Percentiles rank a stretch among this genome's conserved stretches.
Evolutionary conservation across 1,140 invertebrate species (phyloP).

Genomic region (Ceratina japonica): DNA sequence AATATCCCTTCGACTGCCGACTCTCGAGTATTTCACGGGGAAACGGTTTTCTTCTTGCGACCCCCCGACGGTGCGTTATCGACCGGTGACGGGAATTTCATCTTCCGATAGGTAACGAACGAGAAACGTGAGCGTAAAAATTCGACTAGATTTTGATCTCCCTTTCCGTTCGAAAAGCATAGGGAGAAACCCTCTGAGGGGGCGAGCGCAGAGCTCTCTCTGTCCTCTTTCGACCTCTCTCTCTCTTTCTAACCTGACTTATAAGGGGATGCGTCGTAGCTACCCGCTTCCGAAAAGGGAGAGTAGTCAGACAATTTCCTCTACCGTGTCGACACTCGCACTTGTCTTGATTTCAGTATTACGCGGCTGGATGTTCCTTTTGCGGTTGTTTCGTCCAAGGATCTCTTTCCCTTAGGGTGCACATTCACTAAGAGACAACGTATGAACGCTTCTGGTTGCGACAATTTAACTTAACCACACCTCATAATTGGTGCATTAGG

Average conservation of each 20-base stretch:
- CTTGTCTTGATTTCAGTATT: slow-evolving; percentile 37
- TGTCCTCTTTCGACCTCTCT: not conserved
- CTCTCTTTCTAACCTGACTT: slow-evolving; percentile 40
- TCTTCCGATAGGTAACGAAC: slow-evolving; percentile 28
- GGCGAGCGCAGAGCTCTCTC: not conserved
- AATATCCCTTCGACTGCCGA: slow-evolving; percentile 9
- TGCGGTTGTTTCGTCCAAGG: slow-evolving; percentile 3
- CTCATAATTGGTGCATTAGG: not conserved
- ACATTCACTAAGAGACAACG: not conserved
- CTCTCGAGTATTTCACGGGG: slow-evolving; percentile 2
- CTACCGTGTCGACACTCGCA: slow-evolving; percentile 26
- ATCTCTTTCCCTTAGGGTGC: not conserved
- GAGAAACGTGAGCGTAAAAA: slow-evolving; percentile 25
- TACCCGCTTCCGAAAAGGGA: slow-evolving; percentile 48
- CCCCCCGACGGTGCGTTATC: slow-evolving; percentile 23
- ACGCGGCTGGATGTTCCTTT: slow-evolving; percentile 37
- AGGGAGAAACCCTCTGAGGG: not conserved
- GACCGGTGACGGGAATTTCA: slow-evolving; percentile 39
- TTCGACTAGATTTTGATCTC: slow-evolving; percentile 48
- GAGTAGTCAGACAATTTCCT: slow-evolving; percentile 51
- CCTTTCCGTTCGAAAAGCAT: slow-evolving; percentile 5
- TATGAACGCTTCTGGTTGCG: not conserved
- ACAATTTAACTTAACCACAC: not conserved
- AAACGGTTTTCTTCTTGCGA: slow-evolving; percentile 15
- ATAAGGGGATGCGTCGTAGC: slow-evolving; percentile 22